Evolutionary conservation across 2,888 invertebrate species (phyloP), one percentile per base, ranked within the genome.

Genomic region (Vannuccia rotundouncinata): DNA sequence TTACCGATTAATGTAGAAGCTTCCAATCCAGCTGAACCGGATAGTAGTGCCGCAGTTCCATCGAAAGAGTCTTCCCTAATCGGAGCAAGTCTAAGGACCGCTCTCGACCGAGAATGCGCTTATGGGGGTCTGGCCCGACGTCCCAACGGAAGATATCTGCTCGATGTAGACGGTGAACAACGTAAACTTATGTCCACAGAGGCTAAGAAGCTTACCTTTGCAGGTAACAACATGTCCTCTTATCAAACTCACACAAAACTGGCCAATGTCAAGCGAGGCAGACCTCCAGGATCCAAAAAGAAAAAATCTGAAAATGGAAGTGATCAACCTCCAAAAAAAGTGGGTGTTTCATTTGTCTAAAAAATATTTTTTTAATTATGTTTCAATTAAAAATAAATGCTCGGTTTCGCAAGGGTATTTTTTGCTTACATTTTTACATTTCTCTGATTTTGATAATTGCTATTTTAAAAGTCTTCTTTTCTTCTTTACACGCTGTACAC

Each of bases 121-220:
- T 29, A 29, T n/a, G 80, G 80, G 1, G 66, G 66, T 28, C 31
- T 80, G 30, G 31, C 22, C 29, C 25, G 59, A 5, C 28, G n/a
- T 1, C 25, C 30, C 5, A 78, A 80, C 29, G 59, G 79, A 27
- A 59, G 31, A 30, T 80, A 80, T 66, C 28, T 29, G 25, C 17
- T 80, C 22, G 80, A 80, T 80, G 78, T 59, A 66, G 22, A 25
- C n/a, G 80, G 80, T 17, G 78, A 59, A 2, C 79, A 80, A 28
- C 30, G 45, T 1, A 77, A 77, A 31, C 31, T 31, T 25, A 27
- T 31, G 27, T 27, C 77, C 27, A 77, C 59, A 2, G 27, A 77
- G 45, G 77, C 77, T 1, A 77, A 77, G 25, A 31, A 30, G 27
- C 25, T 27, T 1, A 45, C 31, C 2, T 31, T 77, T 25, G 31